Conservation (phyloP, 2,113 vertebrate genomes). For the Dromiciops gliroides region DNA sequence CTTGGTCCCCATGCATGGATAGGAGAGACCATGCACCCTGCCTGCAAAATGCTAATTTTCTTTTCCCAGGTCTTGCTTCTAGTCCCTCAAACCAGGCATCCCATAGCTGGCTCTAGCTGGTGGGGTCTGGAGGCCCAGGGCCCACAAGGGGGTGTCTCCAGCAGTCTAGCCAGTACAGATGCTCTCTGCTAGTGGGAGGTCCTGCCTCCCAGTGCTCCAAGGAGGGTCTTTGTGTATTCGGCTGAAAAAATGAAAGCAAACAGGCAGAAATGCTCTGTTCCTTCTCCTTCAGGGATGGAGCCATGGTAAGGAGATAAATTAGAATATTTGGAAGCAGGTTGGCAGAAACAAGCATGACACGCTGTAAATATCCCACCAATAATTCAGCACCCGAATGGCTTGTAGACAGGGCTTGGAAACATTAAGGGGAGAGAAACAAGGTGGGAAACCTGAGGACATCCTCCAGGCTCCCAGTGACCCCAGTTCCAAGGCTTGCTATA, state of each 20-base stretch:
- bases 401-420: conserved; percentile 50
- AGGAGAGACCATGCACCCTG: not conserved
- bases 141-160: not conserved
- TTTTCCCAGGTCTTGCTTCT: not conserved
- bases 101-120: not conserved
- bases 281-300: conserved; percentile 55
- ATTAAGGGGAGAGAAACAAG: conserved; percentile 42
- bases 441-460: conserved; percentile 25
- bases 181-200: not conserved
- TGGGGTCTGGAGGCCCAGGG: not conserved
- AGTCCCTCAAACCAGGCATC: conserved; percentile 7
- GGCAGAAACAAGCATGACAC: conserved; percentile 58
- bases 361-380: conserved; percentile 52
- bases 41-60: conserved; percentile 31
- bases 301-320: conserved; percentile 65
- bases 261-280: conserved; percentile 48
- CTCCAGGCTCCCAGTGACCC: conserved; percentile 36
- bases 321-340: conserved; percentile 62
- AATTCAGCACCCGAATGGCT: conserved; percentile 45
- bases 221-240: conserved; percentile 53
- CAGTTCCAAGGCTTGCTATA: conserved; percentile 50
- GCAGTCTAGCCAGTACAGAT: not conserved
- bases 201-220: not conserved
- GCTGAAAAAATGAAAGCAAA: conserved; percentile 69
- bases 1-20: not conserved